These are phyloP conservation scores for Chymomyza amoena DNA, from an alignment of 2,888 invertebrate genomes.

Conservation along the genomic window DNA sequence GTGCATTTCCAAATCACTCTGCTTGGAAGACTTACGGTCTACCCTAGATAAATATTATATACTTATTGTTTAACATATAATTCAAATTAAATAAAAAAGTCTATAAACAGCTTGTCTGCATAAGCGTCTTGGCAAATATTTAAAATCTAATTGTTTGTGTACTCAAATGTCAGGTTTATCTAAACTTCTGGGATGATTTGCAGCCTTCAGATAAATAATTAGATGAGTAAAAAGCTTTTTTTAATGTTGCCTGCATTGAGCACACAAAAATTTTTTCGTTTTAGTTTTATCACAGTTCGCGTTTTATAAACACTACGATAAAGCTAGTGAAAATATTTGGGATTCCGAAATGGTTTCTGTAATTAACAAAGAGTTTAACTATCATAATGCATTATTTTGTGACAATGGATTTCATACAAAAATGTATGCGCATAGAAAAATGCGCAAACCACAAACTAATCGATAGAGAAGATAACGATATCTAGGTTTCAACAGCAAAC, in stretches of 20 bases:
- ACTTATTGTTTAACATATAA: neutral
- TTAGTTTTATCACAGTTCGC: neutral
- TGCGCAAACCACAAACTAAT: neutral
- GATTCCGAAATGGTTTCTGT: neutral
- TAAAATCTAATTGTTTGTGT: neutral
- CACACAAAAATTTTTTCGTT: neutral
- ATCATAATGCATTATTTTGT: neutral
- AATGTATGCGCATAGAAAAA: neutral
- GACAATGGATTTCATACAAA: neutral
- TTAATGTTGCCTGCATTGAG: neutral
- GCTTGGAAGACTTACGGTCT: neutral
- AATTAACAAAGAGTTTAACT: neutral
- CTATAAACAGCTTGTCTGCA: neutral
- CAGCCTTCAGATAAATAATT: neutral
- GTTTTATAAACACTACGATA: neutral
- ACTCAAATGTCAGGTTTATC: neutral
- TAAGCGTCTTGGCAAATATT: neutral
- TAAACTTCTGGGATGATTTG: neutral
- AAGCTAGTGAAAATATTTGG: neutral
- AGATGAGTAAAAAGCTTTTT: neutral
- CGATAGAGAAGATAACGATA: neutral
- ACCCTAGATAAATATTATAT: neutral
- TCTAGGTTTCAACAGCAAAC: neutral
- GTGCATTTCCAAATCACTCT: neutral
- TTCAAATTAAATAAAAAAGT: neutral